These are phyloP conservation scores for Puffinus mauretanicus DNA, from an alignment of 2,113 vertebrate genomes.

Conservation along the genomic window DNA sequence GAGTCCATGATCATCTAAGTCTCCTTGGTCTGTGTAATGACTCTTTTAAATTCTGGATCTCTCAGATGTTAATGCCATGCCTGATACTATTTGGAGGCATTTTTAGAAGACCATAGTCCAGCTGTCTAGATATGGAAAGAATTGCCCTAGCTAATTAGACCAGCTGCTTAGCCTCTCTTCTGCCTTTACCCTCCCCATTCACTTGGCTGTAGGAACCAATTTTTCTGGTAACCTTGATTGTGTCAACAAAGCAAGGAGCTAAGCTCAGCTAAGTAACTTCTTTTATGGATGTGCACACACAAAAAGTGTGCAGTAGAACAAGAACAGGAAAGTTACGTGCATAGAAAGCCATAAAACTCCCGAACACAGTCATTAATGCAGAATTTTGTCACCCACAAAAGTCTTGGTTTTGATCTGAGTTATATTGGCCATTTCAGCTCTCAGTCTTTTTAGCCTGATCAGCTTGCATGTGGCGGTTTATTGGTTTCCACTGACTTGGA, in stretches of 20 bases:
- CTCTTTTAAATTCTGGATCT: background rate
- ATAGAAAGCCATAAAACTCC: background rate
- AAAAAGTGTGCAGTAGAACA: background rate
- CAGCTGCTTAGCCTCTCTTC: background rate
- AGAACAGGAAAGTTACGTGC: background rate
- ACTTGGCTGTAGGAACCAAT: background rate
- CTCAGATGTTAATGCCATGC: background rate
- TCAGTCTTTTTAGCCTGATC: background rate
- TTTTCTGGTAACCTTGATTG: background rate
- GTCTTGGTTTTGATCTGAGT: background rate
- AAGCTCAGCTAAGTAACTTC: background rate
- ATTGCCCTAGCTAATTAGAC: background rate
- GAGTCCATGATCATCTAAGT: background rate
- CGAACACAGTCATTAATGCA: background rate
- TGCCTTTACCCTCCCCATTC: background rate
- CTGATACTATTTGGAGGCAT: background rate
- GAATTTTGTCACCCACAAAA: background rate
- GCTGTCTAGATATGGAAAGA: background rate
- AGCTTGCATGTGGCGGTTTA: background rate
- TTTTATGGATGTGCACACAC: background rate
- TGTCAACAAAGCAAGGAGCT: background rate
- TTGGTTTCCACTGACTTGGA: background rate
- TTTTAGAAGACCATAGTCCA: background rate
- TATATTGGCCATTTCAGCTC: background rate
- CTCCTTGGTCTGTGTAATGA: background rate